Evolutionary conservation across 1,140 invertebrate species (phyloP), one percentile per base, ranked within the genome.

Genomic region (Stenopsyche tienmushanensis): DNA sequence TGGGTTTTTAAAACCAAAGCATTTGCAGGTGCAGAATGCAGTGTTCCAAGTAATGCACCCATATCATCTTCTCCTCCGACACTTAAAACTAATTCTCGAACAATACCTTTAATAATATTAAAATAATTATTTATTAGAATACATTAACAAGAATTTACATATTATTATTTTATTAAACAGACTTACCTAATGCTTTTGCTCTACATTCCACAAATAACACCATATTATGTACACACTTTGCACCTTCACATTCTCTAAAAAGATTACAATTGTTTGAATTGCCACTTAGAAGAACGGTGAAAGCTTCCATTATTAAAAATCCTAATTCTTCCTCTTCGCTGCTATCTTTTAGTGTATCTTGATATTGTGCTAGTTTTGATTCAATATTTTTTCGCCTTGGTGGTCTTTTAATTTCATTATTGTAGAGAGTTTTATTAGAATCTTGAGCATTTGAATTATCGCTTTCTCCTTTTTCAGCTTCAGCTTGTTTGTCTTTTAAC

Each of bases 41-140:
- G 90, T 13, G 96, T 88, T 41, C 91, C 92, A 2, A 98, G 83
- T 34, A 98, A 80, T 42, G 92, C 92, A 1, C 90, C 88, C 93
- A 98, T 95, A 72, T 97, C 95, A 73, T 98, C 96, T 72, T 98
- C 96, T 18, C 95, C 94, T 1, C 93, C 93, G 64, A 88, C 88
- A 41, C 90, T 94, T 49, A 97, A 83, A 70, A 98, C 88, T 23
- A 97, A 79, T 82, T 97, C 94, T 67, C 93, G 85, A 41, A 92
- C 84, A 41, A 93, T 90, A 66, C 86, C 85, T 83, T 53, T 23
- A 72, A 71, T 29, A 42, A 7, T 10, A 29, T 7, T 39, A 60
- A 55, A 57, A 41, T 26, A 8, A 17, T 10, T 17, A 47, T 5
- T 18, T 8, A 8, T 9, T 47, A 5, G 10, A 47, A 9, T 8